Evolutionary conservation across 2,797 vertebrate species (phyloP).

Genomic region (Australoheros facetus): DNA sequence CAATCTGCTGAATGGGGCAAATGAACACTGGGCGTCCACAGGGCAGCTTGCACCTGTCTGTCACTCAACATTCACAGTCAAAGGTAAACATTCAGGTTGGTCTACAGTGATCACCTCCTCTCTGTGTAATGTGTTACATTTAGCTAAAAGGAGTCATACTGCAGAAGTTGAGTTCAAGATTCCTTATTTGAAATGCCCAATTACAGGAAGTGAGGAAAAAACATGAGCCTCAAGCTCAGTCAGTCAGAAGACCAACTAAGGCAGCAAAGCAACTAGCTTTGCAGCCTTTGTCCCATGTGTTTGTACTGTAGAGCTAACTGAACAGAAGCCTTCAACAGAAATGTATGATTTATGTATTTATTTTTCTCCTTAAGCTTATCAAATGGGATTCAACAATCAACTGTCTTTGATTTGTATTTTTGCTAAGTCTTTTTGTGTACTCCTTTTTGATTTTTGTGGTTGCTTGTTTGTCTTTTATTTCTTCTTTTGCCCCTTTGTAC

Average conservation of each 20-base stretch:
- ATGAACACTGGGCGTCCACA: constrained; percentile 29
- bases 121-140: neutral
- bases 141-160: neutral
- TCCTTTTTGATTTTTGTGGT: neutral
- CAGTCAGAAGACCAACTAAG: neutral
- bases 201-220: neutral
- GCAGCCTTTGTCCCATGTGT: constrained; percentile 9
- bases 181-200: neutral
- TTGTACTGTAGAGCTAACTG: neutral
- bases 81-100: constrained; percentile 32
- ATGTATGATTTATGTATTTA: neutral
- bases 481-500: neutral
- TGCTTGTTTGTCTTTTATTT: neutral
- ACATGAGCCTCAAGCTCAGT: neutral
- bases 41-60: constrained; percentile 50
- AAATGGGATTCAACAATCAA: neutral
- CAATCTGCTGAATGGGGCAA: constrained; percentile 55
- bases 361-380: neutral
- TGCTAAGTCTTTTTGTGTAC: fast-evolving
- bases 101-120: neutral
- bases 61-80: constrained; percentile 44
- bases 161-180: neutral
- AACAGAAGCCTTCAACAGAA: neutral
- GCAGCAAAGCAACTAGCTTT: neutral
- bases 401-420: neutral